phyloP scores from a whole-genome alignment of 2,113 vertebrate genomes.

The Psilopsiagon aymara region DNA sequence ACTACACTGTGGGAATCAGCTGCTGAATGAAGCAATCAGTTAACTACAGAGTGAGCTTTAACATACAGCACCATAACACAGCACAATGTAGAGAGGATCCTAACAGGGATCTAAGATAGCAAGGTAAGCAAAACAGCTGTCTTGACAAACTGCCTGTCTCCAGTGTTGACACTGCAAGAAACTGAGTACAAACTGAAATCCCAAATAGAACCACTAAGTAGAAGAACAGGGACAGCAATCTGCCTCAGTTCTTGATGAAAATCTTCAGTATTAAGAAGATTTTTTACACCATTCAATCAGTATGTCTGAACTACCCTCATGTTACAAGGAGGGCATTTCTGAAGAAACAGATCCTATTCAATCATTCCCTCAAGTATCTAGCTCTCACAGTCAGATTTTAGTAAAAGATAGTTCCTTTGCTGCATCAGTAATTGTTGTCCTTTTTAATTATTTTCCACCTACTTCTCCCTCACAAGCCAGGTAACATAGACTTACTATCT shows the following conservation, averaged over 20 bases:
- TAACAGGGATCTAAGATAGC: neutral
- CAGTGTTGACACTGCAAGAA: neutral
- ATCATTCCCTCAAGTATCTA: neutral
- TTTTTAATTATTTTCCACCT: neutral
- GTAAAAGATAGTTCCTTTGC: neutral
- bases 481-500: neutral
- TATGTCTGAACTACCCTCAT: neutral
- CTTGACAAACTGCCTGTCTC: neutral
- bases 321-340: neutral
- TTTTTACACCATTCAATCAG: neutral
- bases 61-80: neutral
- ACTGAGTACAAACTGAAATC: neutral
- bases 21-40: neutral
- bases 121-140: neutral
- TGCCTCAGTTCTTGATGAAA: neutral
- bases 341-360: neutral
- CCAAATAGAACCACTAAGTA: neutral
- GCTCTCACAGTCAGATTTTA: neutral
- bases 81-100: neutral
- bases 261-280: neutral
- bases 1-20: neutral
- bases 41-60: neutral
- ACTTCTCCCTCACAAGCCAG: neutral
- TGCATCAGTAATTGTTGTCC: neutral
- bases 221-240: neutral